These are phyloP conservation scores for Artibeus jamaicensis DNA, from an alignment of 2,797 vertebrate genomes.

Conservation along the genomic window DNA sequence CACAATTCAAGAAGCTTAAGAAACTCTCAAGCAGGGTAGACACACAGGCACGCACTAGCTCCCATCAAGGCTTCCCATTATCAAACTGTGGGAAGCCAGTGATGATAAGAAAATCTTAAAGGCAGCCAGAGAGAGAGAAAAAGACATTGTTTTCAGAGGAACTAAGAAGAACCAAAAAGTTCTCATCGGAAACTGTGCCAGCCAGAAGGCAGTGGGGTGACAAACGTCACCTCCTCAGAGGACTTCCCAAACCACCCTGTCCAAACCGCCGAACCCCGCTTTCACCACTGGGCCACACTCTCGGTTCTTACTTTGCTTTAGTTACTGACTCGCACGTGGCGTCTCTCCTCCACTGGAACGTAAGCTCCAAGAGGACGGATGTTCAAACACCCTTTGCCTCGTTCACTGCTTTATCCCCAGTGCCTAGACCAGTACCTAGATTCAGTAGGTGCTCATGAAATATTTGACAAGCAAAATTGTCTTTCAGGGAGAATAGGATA, in stretches of 20 bases:
- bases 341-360: neutral
- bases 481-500: neutral
- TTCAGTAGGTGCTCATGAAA: neutral
- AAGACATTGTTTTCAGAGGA: neutral
- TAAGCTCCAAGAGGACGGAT: neutral
- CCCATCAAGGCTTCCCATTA: neutral
- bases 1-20: neutral
- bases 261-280: neutral
- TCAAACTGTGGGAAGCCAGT: neutral
- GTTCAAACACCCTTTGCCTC: neutral
- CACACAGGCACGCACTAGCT: neutral
- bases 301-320: neutral
- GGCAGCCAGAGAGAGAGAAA: constrained; percentile 3
- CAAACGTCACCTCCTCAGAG: neutral
- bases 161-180: neutral
- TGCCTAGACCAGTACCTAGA: neutral
- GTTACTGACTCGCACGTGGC: neutral
- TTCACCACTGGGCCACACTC: neutral
- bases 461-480: neutral
- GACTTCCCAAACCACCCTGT: neutral
- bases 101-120: neutral
- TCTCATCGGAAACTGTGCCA: neutral
- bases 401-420: neutral
- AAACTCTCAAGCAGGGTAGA: neutral
- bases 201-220: neutral